Percentiles rank a stretch among this genome's conserved stretches.
Conservation (phyloP, 2,797 vertebrate species). For the Oophaga sylvatica region DNA sequence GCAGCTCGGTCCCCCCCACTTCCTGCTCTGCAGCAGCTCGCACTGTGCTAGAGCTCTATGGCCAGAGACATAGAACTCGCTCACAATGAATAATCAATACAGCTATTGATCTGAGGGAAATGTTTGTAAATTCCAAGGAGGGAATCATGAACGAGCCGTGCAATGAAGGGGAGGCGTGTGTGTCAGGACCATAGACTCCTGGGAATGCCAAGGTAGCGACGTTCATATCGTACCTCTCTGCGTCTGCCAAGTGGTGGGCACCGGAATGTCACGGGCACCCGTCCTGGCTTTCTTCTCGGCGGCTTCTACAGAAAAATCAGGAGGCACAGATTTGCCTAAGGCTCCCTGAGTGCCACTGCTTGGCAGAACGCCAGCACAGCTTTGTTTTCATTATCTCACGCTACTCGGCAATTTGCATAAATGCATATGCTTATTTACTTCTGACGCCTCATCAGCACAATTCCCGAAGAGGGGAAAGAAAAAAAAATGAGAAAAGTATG, state of each 20-base stretch:
- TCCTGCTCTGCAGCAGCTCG: conserved; percentile 76
- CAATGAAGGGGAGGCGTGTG: conserved; percentile 48
- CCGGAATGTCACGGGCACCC: conserved; percentile 71
- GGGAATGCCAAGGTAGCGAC: conserved; percentile 74
- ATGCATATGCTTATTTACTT: conserved; percentile 77
- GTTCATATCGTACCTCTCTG: conserved; percentile 75
- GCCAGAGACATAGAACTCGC: conserved; percentile 90
- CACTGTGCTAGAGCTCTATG: conserved; percentile 78
- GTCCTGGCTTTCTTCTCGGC: conserved; percentile 74
- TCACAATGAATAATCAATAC: conserved; percentile 99
- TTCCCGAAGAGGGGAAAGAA: conserved; percentile 38
- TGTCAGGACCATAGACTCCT: conserved; percentile 69
- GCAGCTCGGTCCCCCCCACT: conserved; percentile 69
- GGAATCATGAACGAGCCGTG: conserved; percentile 70
- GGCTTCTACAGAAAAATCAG: conserved; percentile 74
- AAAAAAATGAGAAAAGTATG: conserved; percentile 44
- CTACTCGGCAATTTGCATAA: conserved; percentile 81
- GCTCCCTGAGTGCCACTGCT: conserved; percentile 75
- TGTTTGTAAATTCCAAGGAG: conserved; percentile 98
- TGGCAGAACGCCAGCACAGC: conserved; percentile 81
- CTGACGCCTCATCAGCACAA: conserved; percentile 66
- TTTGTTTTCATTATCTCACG: conserved; percentile 82
- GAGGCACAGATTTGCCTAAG: conserved; percentile 74
- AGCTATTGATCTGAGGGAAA: conserved; percentile 99
- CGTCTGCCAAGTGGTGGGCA: conserved; percentile 73